Base-by-base conservation (phyloP, 2,797 vertebrate species). In the Chrosomus eos region DNA sequence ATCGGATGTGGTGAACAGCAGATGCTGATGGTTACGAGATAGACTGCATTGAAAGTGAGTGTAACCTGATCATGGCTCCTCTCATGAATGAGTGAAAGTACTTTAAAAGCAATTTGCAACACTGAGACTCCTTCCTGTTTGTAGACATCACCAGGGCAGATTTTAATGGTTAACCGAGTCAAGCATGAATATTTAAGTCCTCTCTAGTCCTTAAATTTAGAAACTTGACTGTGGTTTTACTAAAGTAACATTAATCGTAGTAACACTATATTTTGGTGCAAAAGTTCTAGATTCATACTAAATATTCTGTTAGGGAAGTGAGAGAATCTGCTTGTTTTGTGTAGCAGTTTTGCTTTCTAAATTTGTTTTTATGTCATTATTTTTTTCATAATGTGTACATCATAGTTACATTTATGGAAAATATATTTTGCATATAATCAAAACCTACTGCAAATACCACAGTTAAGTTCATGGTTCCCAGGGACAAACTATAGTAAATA, bases 181-280 rank as follows among this genome's bases (percentile, higher is more conserved):
- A 40, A 40, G 33, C 33, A 1, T 28, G 16, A 2, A 55, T 82
- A 58, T 68, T 31, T 26, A 71, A 71, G 33, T 48, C 23, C 19
- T 5, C 70, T 62, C 19, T 43, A 72, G 26, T 60, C 19, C 14
- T 43, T 43, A 1, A 18, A 1, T 81, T 55, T 38, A 0, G 0
- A 40, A 36, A 51, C 80, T 81, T 87, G 75, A 51, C 82, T 45
- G 45, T 74, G 33, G 33, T 67, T 75, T 79, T 89, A 80, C 31
- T 75, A 3, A 3, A 38, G 33, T 8, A 10, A 38, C 7, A 58
- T 58, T 38, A 38, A 33, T 74, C 53, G 19, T 23, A 74, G 71
- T 23, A 33, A 53, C 10, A 53, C 2, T 1, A n/a, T 55, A 55
- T 74, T 74, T 33, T 48, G 16, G 26, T 62, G n/a, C 58, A 58